Percentiles rank a stretch among this genome's conserved stretches.
Conservation (phyloP, 2,113 vertebrate species). For the Ciconia stormi region DNA sequence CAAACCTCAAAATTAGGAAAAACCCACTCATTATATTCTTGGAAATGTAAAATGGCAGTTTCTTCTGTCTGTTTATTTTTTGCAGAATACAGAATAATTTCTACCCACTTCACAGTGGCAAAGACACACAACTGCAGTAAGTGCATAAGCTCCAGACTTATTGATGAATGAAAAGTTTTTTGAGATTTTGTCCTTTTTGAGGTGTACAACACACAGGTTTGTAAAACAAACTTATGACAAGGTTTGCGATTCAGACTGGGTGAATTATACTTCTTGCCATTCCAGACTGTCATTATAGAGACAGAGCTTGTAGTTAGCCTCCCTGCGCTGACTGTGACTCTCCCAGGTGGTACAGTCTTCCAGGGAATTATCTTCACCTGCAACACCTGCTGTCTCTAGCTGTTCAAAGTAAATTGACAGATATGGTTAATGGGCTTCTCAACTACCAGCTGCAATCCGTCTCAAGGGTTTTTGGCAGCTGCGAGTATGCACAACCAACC, state of each 20-base stretch:
- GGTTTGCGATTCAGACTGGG: not conserved
- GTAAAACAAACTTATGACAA: not conserved
- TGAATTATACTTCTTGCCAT: not conserved
- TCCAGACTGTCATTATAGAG: not conserved
- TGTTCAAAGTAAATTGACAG: not conserved
- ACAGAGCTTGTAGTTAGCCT: not conserved
- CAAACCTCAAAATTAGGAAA: not conserved
- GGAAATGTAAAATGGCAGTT: not conserved
- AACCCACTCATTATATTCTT: not conserved
- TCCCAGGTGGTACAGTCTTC: not conserved
- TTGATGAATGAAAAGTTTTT: not conserved
- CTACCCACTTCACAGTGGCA: not conserved
- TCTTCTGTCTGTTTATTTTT: not conserved
- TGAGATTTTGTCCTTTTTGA: not conserved
- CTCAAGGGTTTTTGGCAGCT: not conserved
- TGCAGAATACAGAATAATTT: not conserved
- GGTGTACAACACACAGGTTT: not conserved
- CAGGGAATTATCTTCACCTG: constrained; percentile 15
- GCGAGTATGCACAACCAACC: not conserved
- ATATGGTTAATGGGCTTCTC: not conserved
- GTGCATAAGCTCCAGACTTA: not conserved
- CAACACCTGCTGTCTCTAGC: not conserved
- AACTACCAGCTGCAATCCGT: not conserved
- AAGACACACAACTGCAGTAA: not conserved
- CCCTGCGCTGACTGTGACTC: not conserved